phyloP scores from a whole-genome alignment of 2,888 invertebrate species.

The Mellilla xanthometata region DNA sequence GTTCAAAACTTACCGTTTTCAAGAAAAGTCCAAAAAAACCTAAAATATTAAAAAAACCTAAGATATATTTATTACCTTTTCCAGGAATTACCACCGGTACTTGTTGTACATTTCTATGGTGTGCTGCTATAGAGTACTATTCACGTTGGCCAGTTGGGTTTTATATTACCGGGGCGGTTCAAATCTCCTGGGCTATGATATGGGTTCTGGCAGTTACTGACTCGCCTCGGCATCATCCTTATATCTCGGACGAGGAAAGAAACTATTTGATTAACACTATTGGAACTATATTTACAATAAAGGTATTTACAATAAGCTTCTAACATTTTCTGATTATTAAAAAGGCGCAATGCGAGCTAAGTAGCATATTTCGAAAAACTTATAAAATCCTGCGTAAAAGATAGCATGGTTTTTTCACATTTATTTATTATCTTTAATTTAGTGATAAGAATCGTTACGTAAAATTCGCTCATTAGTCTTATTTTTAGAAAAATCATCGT shows the following conservation, averaged over 20 bases:
- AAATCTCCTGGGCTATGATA: conserved; percentile 74
- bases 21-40: too few species aligned
- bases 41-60: too few species aligned
- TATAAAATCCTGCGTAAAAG: too few species aligned
- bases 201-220: conserved; percentile 85
- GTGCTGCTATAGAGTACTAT: conserved; percentile 83
- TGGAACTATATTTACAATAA: conserved; percentile 69
- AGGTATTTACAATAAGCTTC: conserved; percentile 44
- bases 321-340: too few species aligned
- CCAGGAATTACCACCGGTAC: conserved; percentile 81
- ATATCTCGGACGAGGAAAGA: conserved; percentile 83
- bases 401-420: too few species aligned
- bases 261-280: conserved; percentile 82
- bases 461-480: too few species aligned
- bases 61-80: background rate
- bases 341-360: too few species aligned
- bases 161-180: conserved; percentile 82
- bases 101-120: conserved; percentile 85
- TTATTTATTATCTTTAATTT: too few species aligned
- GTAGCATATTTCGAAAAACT: too few species aligned
- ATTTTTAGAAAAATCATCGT: too few species aligned
- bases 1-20: too few species aligned
- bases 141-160: conserved; percentile 86
- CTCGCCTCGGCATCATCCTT: conserved; percentile 82
- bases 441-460: too few species aligned